Evolutionary conservation across 2,888 invertebrate species (phyloP), one percentile per base, ranked within the genome.

Genomic region (Tiliacea citrago): DNA sequence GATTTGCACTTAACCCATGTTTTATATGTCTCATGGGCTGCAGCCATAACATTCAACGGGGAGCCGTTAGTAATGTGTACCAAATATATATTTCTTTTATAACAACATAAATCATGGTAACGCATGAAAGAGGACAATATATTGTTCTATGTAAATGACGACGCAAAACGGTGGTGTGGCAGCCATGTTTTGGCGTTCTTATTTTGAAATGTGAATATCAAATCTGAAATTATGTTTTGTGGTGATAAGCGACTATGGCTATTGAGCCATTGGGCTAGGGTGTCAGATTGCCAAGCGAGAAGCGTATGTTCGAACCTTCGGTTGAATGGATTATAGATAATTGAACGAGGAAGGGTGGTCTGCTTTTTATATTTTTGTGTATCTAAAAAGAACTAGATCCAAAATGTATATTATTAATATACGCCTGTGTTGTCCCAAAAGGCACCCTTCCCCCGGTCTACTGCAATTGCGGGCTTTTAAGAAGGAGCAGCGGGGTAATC

Each of bases 31-130:
- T 79, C 79, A 71, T 77, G 88, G 76, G 86, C 58, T 74, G 60
- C 67, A 68, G 58, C 77, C 69, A 67, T 87, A 83, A 86, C 73
- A 68, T 81, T 81, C 74, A 73, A 76, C 51, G 47, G 70, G 55
- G 73, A 77, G 60, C 73, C 79, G 77, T 83, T 82, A 72, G 83
- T 78, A 82, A 85, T 83, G 69, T 82, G 77, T 78, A 82, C 83
- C 73, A 83, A 86, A 90, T 87, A 84, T 85, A 85, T 81, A 76
- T 86, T 84, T 86, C 77, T 86, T 89, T 88, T 87, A 89, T 86
- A 84, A 47, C 71, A 63, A 71, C 79, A 83, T 88, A 88, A 88
- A 88, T 90, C 88, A 86, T 81, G 51, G 73, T 67, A 75, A 86
- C 76, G 78, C 81, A 80, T 76, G 79, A 77, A 74, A 73, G 55